These are phyloP conservation scores for Fulmarus glacialis DNA, from an alignment of 2,113 vertebrate species.

Conservation along the genomic window DNA sequence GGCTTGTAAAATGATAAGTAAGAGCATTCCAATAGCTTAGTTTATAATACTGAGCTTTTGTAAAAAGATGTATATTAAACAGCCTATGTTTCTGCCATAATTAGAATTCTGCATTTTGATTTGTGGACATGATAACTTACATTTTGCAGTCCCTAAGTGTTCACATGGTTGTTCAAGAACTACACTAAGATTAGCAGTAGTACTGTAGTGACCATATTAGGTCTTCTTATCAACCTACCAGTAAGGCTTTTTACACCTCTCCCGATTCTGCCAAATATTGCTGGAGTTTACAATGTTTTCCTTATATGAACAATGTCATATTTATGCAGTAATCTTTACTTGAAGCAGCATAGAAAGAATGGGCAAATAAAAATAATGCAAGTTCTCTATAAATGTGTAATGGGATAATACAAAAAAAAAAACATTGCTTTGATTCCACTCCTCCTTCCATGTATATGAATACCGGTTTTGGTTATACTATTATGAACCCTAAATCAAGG, in stretches of 20 bases:
- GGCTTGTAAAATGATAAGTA: background rate
- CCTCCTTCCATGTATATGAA: background rate
- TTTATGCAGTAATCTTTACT: background rate
- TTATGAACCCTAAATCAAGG: background rate
- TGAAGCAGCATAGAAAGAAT: background rate
- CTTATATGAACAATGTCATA: background rate
- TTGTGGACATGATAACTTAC: background rate
- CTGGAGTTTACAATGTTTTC: background rate
- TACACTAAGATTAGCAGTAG: background rate
- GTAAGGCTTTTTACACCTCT: background rate
- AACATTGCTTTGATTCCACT: background rate
- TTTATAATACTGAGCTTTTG: background rate
- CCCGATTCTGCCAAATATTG: background rate
- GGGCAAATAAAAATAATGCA: background rate
- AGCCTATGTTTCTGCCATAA: background rate
- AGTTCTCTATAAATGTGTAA: background rate
- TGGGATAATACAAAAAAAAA: background rate
- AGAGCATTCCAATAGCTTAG: background rate
- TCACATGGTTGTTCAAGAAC: background rate
- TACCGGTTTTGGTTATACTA: background rate
- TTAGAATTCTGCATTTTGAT: background rate
- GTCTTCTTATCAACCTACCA: background rate
- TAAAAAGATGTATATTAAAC: background rate
- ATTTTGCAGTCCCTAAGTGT: background rate
- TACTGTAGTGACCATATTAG: background rate